Evolutionary conservation across 2,113 vertebrate species (phyloP).

Genomic region (Lepus timidus): DNA sequence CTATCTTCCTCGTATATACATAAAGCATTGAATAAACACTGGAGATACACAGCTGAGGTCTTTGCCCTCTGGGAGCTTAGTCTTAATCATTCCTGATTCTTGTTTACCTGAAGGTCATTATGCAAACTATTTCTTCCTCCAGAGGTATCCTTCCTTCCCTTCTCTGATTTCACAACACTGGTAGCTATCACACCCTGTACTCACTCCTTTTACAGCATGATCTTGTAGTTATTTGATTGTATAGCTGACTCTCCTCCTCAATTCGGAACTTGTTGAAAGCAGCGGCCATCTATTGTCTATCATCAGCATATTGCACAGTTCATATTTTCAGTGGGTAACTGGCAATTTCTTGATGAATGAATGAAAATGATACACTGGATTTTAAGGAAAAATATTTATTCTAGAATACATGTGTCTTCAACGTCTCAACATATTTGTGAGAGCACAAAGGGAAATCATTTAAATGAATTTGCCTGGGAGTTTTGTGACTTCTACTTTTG

Average conservation of each 20-base stretch:
- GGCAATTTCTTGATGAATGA: not conserved
- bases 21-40: not conserved
- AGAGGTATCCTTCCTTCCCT: not conserved
- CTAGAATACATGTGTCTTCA: not conserved
- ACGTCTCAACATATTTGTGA: slow-evolving; percentile 3
- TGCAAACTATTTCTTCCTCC: not conserved
- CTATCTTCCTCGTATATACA: not conserved
- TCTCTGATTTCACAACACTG: not conserved
- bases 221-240: not conserved
- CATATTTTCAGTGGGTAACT: not conserved
- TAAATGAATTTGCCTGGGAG: not conserved
- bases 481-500: slow-evolving; percentile 36
- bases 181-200: too few species aligned
- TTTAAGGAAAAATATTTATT: not conserved
- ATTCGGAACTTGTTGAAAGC: not conserved
- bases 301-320: not conserved
- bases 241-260: not conserved
- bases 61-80: not conserved
- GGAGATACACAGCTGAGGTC: not conserved
- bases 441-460: not conserved
- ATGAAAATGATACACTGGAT: not conserved
- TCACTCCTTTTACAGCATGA: not conserved
- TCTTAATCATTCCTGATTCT: not conserved
- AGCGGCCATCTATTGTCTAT: not conserved
- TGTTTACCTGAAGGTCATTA: not conserved